Percentiles rank a stretch among this genome's conserved stretches.
phyloP scores from a whole-genome alignment of 2,888 invertebrate species.

The Perdita meconis region DNA sequence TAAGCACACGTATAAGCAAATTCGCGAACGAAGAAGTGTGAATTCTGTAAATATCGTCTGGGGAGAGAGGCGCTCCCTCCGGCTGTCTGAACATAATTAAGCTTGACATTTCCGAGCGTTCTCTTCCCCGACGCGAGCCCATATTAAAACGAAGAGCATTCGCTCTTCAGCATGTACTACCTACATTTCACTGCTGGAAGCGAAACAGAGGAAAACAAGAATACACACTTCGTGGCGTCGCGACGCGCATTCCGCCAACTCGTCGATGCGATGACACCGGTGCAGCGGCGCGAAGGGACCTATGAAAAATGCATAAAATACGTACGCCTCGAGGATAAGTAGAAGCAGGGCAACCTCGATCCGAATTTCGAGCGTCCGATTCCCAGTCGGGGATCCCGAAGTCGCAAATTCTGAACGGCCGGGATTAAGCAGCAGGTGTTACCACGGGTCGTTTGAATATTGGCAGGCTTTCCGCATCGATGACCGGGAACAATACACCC shows the following conservation, averaged over 20 bases:
- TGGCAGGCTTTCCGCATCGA: not conserved
- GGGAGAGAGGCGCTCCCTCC: not conserved
- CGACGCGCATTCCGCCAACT: not conserved
- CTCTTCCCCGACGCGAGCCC: not conserved
- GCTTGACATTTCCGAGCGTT: constrained; percentile 24
- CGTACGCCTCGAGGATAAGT: not conserved
- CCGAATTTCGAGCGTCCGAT: not conserved
- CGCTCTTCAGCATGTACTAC: not conserved
- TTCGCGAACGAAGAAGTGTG: too few relatives aligned
- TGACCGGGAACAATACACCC: constrained; percentile 31
- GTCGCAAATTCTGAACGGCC: constrained; percentile 12
- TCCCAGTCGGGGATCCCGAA: not conserved
- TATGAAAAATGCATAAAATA: constrained; percentile 26
- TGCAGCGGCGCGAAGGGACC: not conserved
- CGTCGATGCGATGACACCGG: not conserved
- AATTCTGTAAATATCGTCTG: not conserved
- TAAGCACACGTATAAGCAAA: too few relatives aligned
- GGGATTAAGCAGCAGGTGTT: constrained; percentile 32
- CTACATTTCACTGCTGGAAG: not conserved
- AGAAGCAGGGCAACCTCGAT: not conserved
- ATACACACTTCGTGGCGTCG: not conserved
- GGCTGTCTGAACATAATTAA: constrained; percentile 7
- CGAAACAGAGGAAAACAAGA: not conserved
- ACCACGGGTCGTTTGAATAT: constrained; percentile 28
- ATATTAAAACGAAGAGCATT: not conserved